Evolutionary conservation across 53 echinoderm and acorn worm species (phyloP), one percentile per base, ranked within the genome.

Genomic region (Patiria pectinifera): DNA sequence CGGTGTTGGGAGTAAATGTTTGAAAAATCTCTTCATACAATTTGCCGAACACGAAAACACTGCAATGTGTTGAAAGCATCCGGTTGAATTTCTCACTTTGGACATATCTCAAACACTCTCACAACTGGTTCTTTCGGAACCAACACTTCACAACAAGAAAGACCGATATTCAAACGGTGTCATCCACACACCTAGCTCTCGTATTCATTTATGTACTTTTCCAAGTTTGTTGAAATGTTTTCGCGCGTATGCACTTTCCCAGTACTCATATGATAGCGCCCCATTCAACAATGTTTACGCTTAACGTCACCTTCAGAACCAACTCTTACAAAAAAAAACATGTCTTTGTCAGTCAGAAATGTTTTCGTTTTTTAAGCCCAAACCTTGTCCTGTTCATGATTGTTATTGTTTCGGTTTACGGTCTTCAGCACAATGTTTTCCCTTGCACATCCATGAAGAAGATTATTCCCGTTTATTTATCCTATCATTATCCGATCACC

Each of bases 401-500:
- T 74, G 74, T 74, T n/a, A 24, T 69, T 15, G 3, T 23, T 74
- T 74, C 22, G 4, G 22, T 74, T 23, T 9, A 4, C 6, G 10
- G 74, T 74, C 66, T 66, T 66, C 10, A 10, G 21, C 16, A 18
- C 69, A 74, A 74, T 74, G 22, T 74, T 5, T 8, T 8, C 24
- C 19, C 74, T 10, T 3, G 10, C 74, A 66, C 63, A 85, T 43
- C 45, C 25, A 69, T 60, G 62, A 69, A 10, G 44, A 66, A 84
- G 18, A 66, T 15, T 45, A 44, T 35, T 19, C 21, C 19, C 0
- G 45, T 63, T 21, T 85, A 69, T 85, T 85, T 85, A 70, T 85
- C 85, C 47, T 66, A 60, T 85, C 85, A 22, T 69, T 69, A 66
- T 85, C 45, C 45, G 25, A 18, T 60, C 43, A 69, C 85, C 69